A percentile compares a stretch with the other conserved stretches of the same genome.
Evolutionary conservation across 2,113 vertebrate genomes (phyloP).

Genomic region (Ciconia boyciana): DNA sequence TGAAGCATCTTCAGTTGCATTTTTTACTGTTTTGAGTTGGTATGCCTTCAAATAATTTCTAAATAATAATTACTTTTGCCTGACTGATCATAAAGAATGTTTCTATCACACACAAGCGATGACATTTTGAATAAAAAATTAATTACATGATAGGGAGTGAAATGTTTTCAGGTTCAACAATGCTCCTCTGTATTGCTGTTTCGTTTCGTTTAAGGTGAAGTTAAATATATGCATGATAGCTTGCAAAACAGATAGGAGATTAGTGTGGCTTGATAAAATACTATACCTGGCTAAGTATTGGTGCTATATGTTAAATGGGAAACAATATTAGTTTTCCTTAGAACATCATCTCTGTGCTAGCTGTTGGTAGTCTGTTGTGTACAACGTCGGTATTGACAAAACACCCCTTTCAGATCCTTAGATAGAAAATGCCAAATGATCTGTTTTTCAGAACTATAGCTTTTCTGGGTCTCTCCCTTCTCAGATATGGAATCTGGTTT

Average conservation of each 20-base stretch:
- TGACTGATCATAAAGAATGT: slow-evolving; percentile 29
- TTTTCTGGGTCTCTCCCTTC: neutral
- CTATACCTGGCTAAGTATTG: neutral
- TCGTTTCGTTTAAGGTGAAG: slow-evolving; percentile 11
- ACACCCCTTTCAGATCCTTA: neutral
- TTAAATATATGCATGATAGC: neutral
- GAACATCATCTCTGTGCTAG: neutral
- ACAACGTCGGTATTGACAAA: neutral
- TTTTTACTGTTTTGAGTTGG: neutral
- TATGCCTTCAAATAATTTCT: slow-evolving; percentile 18
- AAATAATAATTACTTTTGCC: slow-evolving; percentile 1
- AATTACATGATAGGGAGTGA: neutral
- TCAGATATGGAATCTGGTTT: neutral
- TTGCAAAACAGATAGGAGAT: neutral
- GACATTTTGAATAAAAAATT: slow-evolving; percentile 45
- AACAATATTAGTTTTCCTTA: neutral
- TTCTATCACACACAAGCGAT: neutral
- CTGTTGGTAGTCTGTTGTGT: neutral
- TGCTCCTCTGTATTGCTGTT: neutral
- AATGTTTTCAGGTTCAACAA: neutral
- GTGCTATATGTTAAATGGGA: neutral
- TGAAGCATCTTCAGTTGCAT: slow-evolving; percentile 2
- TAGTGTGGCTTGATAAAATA: neutral
- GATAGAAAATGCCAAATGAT: neutral
- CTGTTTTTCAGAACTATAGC: neutral